These are phyloP conservation scores for Macaria notata DNA, from an alignment of 2,888 invertebrate genomes.

Conservation along the genomic window DNA sequence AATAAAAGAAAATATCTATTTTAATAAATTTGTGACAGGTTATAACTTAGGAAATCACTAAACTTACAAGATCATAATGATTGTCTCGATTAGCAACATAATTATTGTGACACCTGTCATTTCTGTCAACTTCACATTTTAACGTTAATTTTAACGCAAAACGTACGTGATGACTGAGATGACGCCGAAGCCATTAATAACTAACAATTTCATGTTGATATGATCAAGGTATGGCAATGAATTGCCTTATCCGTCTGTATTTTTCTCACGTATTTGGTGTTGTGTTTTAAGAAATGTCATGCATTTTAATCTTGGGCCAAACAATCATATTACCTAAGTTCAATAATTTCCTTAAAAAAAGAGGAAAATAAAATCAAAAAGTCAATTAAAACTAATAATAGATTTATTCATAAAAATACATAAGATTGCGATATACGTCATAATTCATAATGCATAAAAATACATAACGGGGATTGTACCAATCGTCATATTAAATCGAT, in stretches of 20 bases:
- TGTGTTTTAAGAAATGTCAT: too few species aligned
- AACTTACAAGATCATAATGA: slow-evolving; percentile 6
- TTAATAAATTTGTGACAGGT: slow-evolving; percentile 19
- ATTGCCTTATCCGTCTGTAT: too few species aligned
- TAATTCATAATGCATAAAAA: slow-evolving; percentile 4
- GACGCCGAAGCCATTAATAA: too few species aligned
- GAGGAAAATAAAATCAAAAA: slow-evolving; percentile 33
- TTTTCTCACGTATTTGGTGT: too few species aligned
- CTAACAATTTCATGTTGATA: too few species aligned
- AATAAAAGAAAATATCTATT: slow-evolving; percentile 3
- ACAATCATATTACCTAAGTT: neutral
- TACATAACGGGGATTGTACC: slow-evolving; percentile 9
- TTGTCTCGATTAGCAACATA: too few species aligned
- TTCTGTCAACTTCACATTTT: too few species aligned
- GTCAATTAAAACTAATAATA: slow-evolving; percentile 35
- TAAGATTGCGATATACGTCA: slow-evolving; percentile 27
- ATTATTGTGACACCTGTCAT: too few species aligned
- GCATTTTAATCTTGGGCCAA: too few species aligned
- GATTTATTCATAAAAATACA: slow-evolving; percentile 32
- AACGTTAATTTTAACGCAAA: too few species aligned
- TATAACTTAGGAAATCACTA: slow-evolving; percentile 21
- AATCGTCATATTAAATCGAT: slow-evolving; percentile 18
- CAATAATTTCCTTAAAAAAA: slow-evolving; percentile 21
- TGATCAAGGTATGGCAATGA: too few species aligned
- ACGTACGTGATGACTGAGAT: too few species aligned